phyloP scores from a whole-genome alignment of 2,888 invertebrate genomes.

The Anoplius nigerrimus region DNA sequence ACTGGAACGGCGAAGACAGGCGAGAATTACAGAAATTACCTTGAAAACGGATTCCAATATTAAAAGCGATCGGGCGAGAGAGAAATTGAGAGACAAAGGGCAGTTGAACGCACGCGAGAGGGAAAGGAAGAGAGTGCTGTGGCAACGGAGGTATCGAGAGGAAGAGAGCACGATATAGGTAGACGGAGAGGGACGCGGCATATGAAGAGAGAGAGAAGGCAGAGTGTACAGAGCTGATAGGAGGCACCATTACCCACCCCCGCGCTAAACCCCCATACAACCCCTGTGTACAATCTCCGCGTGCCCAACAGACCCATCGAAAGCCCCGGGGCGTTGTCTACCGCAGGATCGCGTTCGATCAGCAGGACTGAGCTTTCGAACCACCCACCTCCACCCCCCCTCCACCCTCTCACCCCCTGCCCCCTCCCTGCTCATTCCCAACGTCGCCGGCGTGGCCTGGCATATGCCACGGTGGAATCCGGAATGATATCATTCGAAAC shows the following conservation, averaged over 20 bases:
- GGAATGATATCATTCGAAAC: too few species aligned
- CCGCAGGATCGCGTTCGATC: conserved; percentile 40
- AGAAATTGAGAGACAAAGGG: conserved; percentile 11
- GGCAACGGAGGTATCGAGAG: background rate
- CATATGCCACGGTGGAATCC: too few species aligned
- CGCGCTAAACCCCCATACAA: conserved; percentile 36
- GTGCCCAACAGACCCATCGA: conserved; percentile 17
- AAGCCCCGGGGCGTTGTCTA: conserved; percentile 39
- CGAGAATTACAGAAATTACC: too few species aligned
- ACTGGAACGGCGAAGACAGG: too few species aligned
- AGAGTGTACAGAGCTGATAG: conserved; percentile 65
- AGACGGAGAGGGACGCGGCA: background rate
- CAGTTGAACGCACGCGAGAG: too few species aligned
- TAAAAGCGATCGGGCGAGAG: background rate
- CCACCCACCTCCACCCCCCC: background rate
- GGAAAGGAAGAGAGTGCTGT: too few species aligned
- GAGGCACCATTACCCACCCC: conserved; percentile 34
- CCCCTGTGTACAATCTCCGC: conserved; percentile 54
- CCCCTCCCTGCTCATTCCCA: too few species aligned
- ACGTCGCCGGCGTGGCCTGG: too few species aligned
- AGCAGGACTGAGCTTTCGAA: conserved; percentile 13
- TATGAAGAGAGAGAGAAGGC: conserved; percentile 12
- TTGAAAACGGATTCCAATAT: too few species aligned
- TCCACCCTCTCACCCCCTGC: background rate
- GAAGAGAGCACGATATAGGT: conserved; percentile 13